phyloP scores from a whole-genome alignment of 2,113 vertebrate species.

The Enhydra lutris region DNA sequence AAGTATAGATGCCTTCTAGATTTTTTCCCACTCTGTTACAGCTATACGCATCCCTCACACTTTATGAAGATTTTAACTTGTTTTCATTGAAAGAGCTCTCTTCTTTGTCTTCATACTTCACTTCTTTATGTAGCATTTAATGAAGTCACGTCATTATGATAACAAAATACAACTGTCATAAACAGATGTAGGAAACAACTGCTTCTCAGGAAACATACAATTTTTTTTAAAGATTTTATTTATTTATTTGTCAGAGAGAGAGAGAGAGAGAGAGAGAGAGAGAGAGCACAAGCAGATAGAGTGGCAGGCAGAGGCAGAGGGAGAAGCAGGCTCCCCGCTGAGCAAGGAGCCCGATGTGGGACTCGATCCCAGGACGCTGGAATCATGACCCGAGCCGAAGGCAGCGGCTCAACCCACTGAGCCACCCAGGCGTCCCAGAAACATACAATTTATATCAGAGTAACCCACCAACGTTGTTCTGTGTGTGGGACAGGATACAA shows the following conservation, averaged over 20 bases:
- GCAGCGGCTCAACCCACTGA: too few relatives aligned
- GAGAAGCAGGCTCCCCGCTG: too few relatives aligned
- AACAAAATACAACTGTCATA: constrained; percentile 13
- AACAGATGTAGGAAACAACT: not conserved
- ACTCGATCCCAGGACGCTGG: too few relatives aligned
- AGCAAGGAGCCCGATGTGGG: too few relatives aligned
- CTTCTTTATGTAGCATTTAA: constrained; percentile 34
- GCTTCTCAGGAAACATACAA: not conserved
- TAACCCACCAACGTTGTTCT: not conserved
- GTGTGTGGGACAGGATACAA: not conserved
- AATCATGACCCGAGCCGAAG: too few relatives aligned
- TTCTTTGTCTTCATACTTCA: constrained; percentile 24
- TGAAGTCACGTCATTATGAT: constrained; percentile 28
- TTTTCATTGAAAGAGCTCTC: not conserved
- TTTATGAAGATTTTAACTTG: not conserved
- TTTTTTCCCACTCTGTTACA: not conserved
- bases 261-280: too few relatives aligned
- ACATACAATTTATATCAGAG: not conserved
- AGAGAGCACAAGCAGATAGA: too few relatives aligned
- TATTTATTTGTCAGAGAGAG: too few relatives aligned
- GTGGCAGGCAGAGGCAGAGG: too few relatives aligned
- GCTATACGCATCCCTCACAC: not conserved
- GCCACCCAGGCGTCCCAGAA: too few relatives aligned
- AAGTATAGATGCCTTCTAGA: not conserved
- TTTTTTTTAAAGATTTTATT: too few relatives aligned